Conservation (phyloP, 2,113 vertebrate species). For the Perccottus glenii region DNA sequence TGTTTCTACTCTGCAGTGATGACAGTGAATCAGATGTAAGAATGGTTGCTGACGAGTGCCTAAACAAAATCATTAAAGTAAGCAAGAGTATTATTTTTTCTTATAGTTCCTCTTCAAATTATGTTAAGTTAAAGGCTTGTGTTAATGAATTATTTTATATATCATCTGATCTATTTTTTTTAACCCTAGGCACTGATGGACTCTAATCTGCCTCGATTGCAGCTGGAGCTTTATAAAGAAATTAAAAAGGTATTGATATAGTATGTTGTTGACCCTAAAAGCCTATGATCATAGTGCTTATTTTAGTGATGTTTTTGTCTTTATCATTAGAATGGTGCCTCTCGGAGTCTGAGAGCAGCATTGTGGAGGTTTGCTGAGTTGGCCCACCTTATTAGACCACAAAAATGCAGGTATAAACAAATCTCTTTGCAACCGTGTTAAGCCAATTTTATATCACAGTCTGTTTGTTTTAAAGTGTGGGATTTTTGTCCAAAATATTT, state of each 20-base stretch:
- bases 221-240: constrained; percentile 97
- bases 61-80: constrained; percentile 99
- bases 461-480: not conserved
- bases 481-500: not conserved
- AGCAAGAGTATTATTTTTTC: constrained; percentile 31
- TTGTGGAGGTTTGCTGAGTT: constrained; percentile 98
- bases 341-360: constrained; percentile 93
- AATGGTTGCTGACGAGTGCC: constrained; percentile 99
- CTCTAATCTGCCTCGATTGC: constrained; percentile 92
- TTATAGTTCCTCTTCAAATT: too few species aligned
- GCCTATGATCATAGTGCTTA: not conserved
- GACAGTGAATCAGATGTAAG: constrained; percentile 95
- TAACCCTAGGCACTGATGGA: constrained; percentile 93
- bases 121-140: too few species aligned
- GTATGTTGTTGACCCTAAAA: not conserved
- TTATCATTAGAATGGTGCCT: constrained; percentile 87
- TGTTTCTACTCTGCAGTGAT: constrained; percentile 95
- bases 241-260: constrained; percentile 91
- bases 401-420: constrained; percentile 92
- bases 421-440: not conserved
- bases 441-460: not conserved
- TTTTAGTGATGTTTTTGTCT: constrained; percentile 4
- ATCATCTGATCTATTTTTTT: not conserved
- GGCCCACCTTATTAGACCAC: constrained; percentile 93
- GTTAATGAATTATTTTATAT: not conserved